Evolutionary conservation across 1,140 invertebrate genomes (phyloP).

Genomic region (Bradynema listronoti): DNA sequence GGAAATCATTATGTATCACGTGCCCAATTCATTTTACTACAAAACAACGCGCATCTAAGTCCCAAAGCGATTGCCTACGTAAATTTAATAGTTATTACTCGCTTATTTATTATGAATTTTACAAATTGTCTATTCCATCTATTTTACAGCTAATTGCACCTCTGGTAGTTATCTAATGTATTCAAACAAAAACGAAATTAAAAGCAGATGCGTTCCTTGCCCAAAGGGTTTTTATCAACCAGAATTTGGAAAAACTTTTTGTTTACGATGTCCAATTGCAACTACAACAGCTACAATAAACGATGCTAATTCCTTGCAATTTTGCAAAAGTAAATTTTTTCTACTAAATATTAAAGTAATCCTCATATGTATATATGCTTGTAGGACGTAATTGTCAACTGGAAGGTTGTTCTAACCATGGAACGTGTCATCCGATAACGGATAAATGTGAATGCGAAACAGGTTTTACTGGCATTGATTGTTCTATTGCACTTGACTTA

Average conservation of each 20-base stretch:
- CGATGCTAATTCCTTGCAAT: not conserved
- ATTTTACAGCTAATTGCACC: not conserved
- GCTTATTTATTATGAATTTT: conserved; percentile 10
- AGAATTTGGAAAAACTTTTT: not conserved
- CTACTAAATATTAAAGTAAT: not conserved
- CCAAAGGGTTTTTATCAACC: conserved; percentile 3
- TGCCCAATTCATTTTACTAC: conserved; percentile 6
- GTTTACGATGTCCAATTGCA: conserved; percentile 1
- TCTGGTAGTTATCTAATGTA: not conserved
- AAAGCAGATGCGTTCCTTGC: not conserved
- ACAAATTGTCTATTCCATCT: not conserved
- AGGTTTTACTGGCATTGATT: conserved; percentile 30
- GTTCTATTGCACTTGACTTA: conserved; percentile 23
- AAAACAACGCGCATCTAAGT: not conserved
- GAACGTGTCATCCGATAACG: not conserved
- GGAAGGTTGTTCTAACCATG: not conserved
- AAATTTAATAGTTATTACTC: not conserved
- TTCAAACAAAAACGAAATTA: no score
- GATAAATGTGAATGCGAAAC: conserved; percentile 17
- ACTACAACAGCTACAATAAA: not conserved
- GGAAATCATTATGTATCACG: conserved; percentile 3
- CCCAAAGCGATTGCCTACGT: not conserved
- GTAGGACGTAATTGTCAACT: not conserved
- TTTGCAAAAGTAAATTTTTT: not conserved
- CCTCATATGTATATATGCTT: not conserved